Evolutionary conservation across 2,797 vertebrate species (phyloP).

Genomic region (Melanotaenia maccullochi): DNA sequence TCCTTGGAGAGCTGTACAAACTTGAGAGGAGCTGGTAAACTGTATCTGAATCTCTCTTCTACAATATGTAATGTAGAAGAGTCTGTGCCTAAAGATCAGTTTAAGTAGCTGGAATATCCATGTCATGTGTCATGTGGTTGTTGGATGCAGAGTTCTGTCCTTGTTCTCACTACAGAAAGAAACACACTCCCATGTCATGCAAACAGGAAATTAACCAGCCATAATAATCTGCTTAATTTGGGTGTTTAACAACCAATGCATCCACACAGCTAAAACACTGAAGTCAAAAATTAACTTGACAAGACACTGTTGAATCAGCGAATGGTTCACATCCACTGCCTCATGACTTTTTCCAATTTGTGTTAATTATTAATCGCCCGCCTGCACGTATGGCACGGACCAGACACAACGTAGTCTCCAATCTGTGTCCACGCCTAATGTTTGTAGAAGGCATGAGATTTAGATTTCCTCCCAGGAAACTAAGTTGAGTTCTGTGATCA

Average conservation of each 20-base stretch:
- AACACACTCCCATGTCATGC: not conserved
- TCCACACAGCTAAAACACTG: not conserved
- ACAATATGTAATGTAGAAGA: slow-evolving; percentile 6
- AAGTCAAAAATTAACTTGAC: slow-evolving; percentile 31
- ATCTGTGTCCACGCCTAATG: not conserved
- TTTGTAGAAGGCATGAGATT: not conserved
- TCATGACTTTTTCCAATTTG: not conserved
- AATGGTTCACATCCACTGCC: slow-evolving; percentile 3
- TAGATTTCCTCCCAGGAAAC: too few relatives aligned
- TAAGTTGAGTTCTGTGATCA: not conserved
- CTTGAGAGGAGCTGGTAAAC: not conserved
- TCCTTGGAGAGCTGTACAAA: not conserved
- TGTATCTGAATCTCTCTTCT: not conserved
- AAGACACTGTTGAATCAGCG: not conserved
- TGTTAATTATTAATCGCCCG: slow-evolving; percentile 48
- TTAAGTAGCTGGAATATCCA: slow-evolving; percentile 20
- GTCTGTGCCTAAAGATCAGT: slow-evolving; percentile 26
- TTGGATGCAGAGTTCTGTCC: slow-evolving; percentile 23
- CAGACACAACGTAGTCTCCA: not conserved
- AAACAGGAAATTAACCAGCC: slow-evolving; percentile 36
- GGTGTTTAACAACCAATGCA: not conserved
- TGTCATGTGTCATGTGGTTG: slow-evolving; percentile 45
- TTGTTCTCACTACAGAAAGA: slow-evolving; percentile 10
- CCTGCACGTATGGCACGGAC: not conserved
- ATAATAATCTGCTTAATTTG: slow-evolving; percentile 23